Evolutionary conservation across 2,888 invertebrate genomes (phyloP), one percentile per base, ranked within the genome.

Genomic region (Dasypolia templi): DNA sequence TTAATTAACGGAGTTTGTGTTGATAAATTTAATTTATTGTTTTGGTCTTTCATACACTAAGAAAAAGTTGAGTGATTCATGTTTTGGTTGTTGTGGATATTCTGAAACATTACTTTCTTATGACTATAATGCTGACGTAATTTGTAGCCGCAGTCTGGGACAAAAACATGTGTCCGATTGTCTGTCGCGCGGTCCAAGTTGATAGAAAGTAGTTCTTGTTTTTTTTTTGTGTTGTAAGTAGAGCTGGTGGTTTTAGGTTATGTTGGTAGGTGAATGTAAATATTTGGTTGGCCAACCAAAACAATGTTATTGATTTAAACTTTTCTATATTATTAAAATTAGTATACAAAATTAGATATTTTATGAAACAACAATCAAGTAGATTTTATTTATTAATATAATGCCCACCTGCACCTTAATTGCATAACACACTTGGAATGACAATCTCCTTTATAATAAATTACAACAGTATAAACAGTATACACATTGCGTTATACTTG

Each of bases 171-270:
- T 65, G 81, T 79, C 83, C 67, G 67, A 65, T 75, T 62, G 81
- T 81, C 56, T 46, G 77, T 58, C 73, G 81, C 74, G 83, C 64
- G 86, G 87, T 72, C 69, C 72, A 51, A 81, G 46, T 83, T 77
- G 65, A 72, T 86, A 85, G 86, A 86, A 86, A 87, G 86, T 85
- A 68, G 68, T 73, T 77, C 85, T 74, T n/a, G 46, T 58, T 58
- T 69, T 72, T 72, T 76, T 77, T 63, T 22, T 56, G n/a, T 46
- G 6, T 26, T 59, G 35, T 56, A 51, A 65, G 51, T 64, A 44
- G 74, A 17, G 22, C 63, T 72, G 19, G 26, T 55, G 55, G 26
- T 64, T 55, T 59, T 39, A 44, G 32, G 56, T 63, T 63, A 44
- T 51, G 58, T 42, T 66, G 67, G 82, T 46, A 64, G 72, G 83